Percentiles rank a stretch among this genome's conserved stretches.
Conservation (phyloP, 2,888 invertebrate species). For the Eueremaeus valkanovi region DNA sequence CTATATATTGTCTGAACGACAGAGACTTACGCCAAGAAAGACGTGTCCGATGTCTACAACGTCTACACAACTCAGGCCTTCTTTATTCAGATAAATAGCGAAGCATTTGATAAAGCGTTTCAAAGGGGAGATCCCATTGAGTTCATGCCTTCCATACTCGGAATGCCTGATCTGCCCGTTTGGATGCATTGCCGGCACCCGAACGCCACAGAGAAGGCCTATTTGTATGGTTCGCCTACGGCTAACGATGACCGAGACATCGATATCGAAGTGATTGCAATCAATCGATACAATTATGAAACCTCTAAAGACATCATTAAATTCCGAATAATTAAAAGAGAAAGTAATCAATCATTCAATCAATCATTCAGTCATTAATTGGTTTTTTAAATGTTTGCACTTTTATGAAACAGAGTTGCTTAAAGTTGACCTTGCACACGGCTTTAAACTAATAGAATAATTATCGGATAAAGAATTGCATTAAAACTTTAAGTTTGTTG, state of each 20-base stretch:
- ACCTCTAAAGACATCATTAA: conserved; percentile 27
- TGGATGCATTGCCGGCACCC: conserved; percentile 84
- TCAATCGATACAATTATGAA: conserved; percentile 37
- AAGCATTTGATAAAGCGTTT: conserved; percentile 21
- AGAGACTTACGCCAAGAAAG: conserved; percentile 16
- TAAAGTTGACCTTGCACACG: too few species aligned
- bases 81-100: conserved; percentile 41
- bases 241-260: conserved; percentile 44
- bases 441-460: too few species aligned
- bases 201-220: conserved; percentile 69
- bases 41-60: conserved; percentile 30
- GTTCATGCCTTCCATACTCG: conserved; percentile 66
- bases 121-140: conserved; percentile 37
- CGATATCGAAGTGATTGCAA: conserved; percentile 47
- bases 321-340: conserved; percentile 30
- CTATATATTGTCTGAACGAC: too few species aligned
- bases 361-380: too few species aligned
- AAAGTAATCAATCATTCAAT: conserved; percentile 17
- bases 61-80: conserved; percentile 45
- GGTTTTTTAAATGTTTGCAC: too few species aligned
- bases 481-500: too few species aligned
- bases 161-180: conserved; percentile 75
- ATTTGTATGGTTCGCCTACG: conserved; percentile 75
- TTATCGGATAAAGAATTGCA: too few species aligned
- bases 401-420: too few species aligned